A percentile compares a stretch with the other conserved stretches of the same genome.
Evolutionary conservation across 1,140 invertebrate genomes (phyloP).

Genomic region (Musca vetustissima): DNA sequence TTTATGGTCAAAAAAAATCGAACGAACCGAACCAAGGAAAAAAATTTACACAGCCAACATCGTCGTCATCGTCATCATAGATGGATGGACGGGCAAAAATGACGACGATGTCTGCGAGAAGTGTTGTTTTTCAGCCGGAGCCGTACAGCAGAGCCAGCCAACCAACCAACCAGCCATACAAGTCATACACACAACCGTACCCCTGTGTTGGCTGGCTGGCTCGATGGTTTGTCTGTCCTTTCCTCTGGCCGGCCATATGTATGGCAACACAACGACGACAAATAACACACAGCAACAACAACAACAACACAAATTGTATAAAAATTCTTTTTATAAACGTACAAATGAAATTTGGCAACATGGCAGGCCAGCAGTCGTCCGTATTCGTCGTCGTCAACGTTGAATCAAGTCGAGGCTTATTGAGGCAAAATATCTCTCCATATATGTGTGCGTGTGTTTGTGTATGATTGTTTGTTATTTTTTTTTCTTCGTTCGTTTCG

Average conservation of each 20-base stretch:
- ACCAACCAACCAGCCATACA: neutral
- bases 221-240: too few relatives aligned
- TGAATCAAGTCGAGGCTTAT: neutral
- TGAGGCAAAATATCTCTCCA: slow-evolving; percentile 10
- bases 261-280: neutral
- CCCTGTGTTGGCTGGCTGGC: too few relatives aligned
- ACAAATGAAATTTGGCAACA: slow-evolving; percentile 17
- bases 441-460: neutral
- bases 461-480: neutral
- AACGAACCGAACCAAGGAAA: neutral
- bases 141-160: neutral
- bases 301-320: neutral
- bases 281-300: neutral
- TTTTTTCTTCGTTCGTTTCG: neutral
- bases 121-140: slow-evolving; percentile 1
- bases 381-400: neutral
- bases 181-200: neutral
- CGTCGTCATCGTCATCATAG: too few relatives aligned
- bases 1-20: slow-evolving; percentile 17
- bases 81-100: neutral
- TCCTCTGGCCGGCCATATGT: slow-evolving; percentile 1
- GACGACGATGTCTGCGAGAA: slow-evolving; percentile 3
- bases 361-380: neutral
- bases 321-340: slow-evolving; percentile 23
- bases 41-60: neutral